These are phyloP conservation scores for Pteromalus puparum DNA, from an alignment of 1,140 invertebrate species.

Conservation along the genomic window DNA sequence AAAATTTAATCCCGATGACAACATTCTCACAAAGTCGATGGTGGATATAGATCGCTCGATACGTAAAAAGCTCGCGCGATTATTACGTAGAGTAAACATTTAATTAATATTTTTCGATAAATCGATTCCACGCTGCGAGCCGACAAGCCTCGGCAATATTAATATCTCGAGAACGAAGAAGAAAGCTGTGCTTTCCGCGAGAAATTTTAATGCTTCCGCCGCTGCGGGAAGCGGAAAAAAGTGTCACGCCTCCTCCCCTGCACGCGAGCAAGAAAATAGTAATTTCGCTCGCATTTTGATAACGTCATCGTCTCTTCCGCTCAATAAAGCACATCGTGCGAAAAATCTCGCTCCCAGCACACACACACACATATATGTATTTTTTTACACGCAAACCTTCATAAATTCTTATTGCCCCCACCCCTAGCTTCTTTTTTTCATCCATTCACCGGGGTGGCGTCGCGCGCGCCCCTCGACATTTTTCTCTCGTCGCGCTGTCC, in stretches of 20 bases:
- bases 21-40: too few species aligned
- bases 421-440: conserved; percentile 33
- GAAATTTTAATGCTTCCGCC: conserved; percentile 6
- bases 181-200: neutral
- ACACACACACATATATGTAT: conserved; percentile 6
- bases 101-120: neutral
- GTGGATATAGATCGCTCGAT: too few species aligned
- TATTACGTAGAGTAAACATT: neutral
- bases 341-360: conserved; percentile 6
- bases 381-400: conserved; percentile 36
- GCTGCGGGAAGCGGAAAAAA: neutral
- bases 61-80: too few species aligned
- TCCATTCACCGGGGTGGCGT: conserved; percentile 27
- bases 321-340: conserved; percentile 41
- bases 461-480: conserved; percentile 18
- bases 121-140: neutral
- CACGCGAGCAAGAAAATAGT: conserved; percentile 21
- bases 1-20: too few species aligned
- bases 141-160: neutral
- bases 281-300: conserved; percentile 40
- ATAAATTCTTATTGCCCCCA: conserved; percentile 45
- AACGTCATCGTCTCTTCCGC: conserved; percentile 47
- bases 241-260: neutral
- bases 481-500: conserved; percentile 30
- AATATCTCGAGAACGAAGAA: neutral